phyloP scores from a whole-genome alignment of 2,888 invertebrate species.

The Saturnia japonica region DNA sequence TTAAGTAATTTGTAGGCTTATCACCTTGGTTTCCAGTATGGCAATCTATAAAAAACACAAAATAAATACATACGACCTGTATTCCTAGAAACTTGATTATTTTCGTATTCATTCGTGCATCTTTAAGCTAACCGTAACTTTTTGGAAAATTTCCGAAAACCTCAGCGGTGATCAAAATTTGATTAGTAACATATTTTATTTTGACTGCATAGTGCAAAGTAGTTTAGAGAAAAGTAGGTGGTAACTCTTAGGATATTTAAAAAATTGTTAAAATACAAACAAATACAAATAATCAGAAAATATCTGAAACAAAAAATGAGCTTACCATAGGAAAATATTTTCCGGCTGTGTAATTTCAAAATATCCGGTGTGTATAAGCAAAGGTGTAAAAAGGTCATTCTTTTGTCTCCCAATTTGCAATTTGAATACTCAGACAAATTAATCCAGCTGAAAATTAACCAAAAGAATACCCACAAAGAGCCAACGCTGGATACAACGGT shows the following conservation, averaged over 20 bases:
- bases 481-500: constrained; percentile 55
- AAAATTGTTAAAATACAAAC: not conserved
- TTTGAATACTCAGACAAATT: constrained; percentile 80
- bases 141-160: not conserved
- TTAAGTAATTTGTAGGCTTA: too few relatives aligned
- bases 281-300: not conserved
- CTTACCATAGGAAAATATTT: not conserved
- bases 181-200: not conserved
- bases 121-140: not conserved
- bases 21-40: too few relatives aligned
- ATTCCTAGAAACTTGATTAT: too few relatives aligned
- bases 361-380: constrained; percentile 15
- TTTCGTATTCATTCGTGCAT: not conserved
- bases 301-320: not conserved
- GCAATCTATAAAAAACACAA: too few relatives aligned
- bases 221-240: not conserved
- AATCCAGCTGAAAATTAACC: constrained; percentile 71
- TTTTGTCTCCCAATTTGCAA: constrained; percentile 76
- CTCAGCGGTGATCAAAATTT: not conserved
- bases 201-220: not conserved
- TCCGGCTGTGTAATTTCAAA: constrained; percentile 4
- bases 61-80: too few relatives aligned
- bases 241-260: not conserved
- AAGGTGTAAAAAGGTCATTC: constrained; percentile 64
- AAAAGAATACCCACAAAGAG: constrained; percentile 68